These are phyloP conservation scores for Hydractinia symbiolongicarpus DNA, from an alignment of 30 jellyfish, hydroid and myxozoan genomes.

Conservation along the genomic window DNA sequence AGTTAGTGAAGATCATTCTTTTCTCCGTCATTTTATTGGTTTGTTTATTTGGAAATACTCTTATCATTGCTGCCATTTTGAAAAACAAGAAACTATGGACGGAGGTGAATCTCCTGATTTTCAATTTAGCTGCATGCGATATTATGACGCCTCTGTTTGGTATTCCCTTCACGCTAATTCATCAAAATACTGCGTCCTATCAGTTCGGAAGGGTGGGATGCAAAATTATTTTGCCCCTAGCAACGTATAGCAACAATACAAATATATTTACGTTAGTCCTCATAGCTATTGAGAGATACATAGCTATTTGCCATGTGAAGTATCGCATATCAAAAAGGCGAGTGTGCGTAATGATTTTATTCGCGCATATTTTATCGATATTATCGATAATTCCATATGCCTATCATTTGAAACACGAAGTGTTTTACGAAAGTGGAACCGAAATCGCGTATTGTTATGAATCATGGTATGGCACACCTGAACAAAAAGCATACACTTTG, in stretches of 20 bases:
- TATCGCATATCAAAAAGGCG: constrained; percentile 7
- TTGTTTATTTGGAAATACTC: constrained; percentile 20
- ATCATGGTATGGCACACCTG: constrained; percentile 19
- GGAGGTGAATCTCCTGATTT: constrained; percentile 17
- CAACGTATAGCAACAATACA: constrained; percentile 24
- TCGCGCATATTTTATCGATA: constrained; percentile 15
- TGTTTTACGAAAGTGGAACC: neutral
- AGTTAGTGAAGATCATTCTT: constrained; percentile 10
- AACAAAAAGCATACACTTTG: constrained; percentile 15
- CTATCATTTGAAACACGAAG: neutral
- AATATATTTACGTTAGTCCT: constrained; percentile 25
- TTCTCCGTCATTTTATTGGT: constrained; percentile 2
- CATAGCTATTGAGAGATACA: constrained; percentile 31
- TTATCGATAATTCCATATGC: constrained; percentile 34
- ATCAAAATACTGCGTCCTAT: neutral
- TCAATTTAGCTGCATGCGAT: constrained; percentile 33
- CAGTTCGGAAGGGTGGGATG: constrained; percentile 28
- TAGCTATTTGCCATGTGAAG: constrained; percentile 20
- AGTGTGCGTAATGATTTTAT: neutral
- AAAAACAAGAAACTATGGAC: constrained; percentile 31
- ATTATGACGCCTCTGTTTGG: constrained; percentile 1
- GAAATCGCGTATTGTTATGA: constrained; percentile 15
- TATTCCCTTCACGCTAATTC: constrained; percentile 17
- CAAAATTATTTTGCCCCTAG: constrained; percentile 29
- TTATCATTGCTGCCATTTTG: constrained; percentile 23